A percentile compares a stretch with the other conserved stretches of the same genome.
Evolutionary conservation across 2,113 vertebrate species (phyloP).

Genomic region (Bungarus multicinctus): DNA sequence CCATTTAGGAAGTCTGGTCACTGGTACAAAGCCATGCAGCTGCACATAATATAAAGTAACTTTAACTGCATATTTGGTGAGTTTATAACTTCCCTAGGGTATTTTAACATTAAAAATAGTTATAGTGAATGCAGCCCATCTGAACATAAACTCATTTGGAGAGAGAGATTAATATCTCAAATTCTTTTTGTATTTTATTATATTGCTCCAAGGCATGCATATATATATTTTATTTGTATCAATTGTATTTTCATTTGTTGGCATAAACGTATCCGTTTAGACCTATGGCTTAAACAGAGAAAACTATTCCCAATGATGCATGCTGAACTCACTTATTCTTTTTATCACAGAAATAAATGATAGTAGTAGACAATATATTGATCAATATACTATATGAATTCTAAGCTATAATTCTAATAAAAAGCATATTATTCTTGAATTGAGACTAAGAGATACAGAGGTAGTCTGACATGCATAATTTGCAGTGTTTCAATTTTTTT

Average conservation of each 20-base stretch:
- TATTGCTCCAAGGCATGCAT: slow-evolving; percentile 64
- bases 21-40: slow-evolving; percentile 79
- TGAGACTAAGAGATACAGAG: rapidly evolving
- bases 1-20: slow-evolving; percentile 71
- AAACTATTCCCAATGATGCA: slow-evolving; percentile 4
- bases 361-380: background rate
- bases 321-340: slow-evolving; percentile 13
- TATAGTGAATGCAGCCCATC: slow-evolving; percentile 76
- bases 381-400: background rate
- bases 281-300: slow-evolving; percentile 28
- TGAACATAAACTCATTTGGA: slow-evolving; percentile 76
- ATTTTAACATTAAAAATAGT: slow-evolving; percentile 82
- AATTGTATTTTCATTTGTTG: slow-evolving; percentile 54
- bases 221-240: slow-evolving; percentile 62
- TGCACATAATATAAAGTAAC: slow-evolving; percentile 79
- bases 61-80: slow-evolving; percentile 78
- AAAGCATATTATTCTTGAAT: background rate
- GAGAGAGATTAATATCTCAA: slow-evolving; percentile 69
- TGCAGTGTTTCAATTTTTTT: slow-evolving; percentile 20
- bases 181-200: slow-evolving; percentile 63
- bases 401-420: background rate
- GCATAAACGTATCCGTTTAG: slow-evolving; percentile 33
- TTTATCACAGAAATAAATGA: background rate
- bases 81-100: slow-evolving; percentile 79
- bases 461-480: background rate